These are phyloP conservation scores for Sebastes matsubarae DNA, from an alignment of 2,797 vertebrate species.

Conservation along the genomic window DNA sequence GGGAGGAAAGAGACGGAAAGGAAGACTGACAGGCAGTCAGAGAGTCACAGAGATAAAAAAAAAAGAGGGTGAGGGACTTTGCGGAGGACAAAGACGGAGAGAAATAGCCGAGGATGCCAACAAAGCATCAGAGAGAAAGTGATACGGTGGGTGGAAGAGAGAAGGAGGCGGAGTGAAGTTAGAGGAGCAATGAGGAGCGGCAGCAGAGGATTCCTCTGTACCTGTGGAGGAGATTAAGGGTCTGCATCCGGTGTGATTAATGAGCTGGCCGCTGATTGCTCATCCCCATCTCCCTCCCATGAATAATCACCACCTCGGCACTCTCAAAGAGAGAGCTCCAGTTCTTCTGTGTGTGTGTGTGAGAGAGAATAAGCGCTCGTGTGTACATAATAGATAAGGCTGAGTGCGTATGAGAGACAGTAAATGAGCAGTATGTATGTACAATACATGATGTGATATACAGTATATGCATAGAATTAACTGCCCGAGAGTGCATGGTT, in stretches of 20 bases:
- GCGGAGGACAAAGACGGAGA: constrained; percentile 22
- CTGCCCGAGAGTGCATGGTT: neutral
- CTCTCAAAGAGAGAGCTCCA: constrained; percentile 38
- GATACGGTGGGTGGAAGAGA: constrained; percentile 35
- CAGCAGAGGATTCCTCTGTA: constrained; percentile 56
- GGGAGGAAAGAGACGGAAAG: neutral
- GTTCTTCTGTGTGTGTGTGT: neutral
- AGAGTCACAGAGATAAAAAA: constrained; percentile 13
- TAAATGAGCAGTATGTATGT: constrained; percentile 22
- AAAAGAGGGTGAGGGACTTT: constrained; percentile 16
- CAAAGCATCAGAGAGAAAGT: constrained; percentile 51
- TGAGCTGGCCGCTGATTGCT: constrained; percentile 76
- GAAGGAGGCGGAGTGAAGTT: constrained; percentile 2
- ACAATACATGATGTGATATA: constrained; percentile 4
- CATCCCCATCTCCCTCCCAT: constrained; percentile 65
- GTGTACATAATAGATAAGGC: constrained; percentile 17
- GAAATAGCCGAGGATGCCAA: constrained; percentile 47
- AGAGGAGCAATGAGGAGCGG: constrained; percentile 31
- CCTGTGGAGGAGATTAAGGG: constrained; percentile 78
- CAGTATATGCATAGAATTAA: neutral
- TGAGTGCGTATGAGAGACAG: neutral
- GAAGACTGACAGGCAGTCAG: constrained; percentile 37
- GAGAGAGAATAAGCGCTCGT: constrained; percentile 1
- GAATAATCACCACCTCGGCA: constrained; percentile 70
- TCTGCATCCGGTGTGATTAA: constrained; percentile 78